Conservation (phyloP, 1,140 invertebrate species). For the Drosophila baimaii region DNA sequence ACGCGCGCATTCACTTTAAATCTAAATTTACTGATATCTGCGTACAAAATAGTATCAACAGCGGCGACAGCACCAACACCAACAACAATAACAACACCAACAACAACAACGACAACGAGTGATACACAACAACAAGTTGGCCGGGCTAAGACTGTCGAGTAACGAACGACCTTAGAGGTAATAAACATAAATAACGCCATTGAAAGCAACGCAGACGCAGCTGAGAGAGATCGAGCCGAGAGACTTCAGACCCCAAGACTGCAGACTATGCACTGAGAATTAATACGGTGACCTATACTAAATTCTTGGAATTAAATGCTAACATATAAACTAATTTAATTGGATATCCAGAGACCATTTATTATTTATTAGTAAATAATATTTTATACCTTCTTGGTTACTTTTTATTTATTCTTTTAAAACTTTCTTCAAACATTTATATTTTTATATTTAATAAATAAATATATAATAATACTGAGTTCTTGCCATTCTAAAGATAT, state of each 20-base stretch:
- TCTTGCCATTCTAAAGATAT: no score
- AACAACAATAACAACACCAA: slow-evolving; percentile 33
- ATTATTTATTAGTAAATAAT: no score
- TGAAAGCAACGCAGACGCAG: slow-evolving; percentile 77
- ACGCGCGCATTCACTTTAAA: slow-evolving; percentile 84
- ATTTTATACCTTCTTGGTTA: no score
- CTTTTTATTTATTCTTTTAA: no score
- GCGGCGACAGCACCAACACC: slow-evolving; percentile 74
- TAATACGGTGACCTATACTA: background rate
- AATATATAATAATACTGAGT: no score
- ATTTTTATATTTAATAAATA: no score
- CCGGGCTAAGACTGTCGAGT: slow-evolving; percentile 68
- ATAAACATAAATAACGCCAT: slow-evolving; percentile 84
- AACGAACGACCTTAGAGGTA: slow-evolving; percentile 84
- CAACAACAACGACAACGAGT: slow-evolving; percentile 20
- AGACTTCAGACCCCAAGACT: slow-evolving; percentile 50
- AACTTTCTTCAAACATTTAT: no score
- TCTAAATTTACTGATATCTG: slow-evolving; percentile 84
- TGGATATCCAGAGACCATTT: no score
- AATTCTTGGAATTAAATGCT: no score
- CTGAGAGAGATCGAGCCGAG: slow-evolving; percentile 53
- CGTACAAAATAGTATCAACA: slow-evolving; percentile 83
- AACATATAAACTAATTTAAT: no score
- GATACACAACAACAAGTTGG: slow-evolving; percentile 56
- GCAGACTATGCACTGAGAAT: slow-evolving; percentile 25